Conservation (phyloP, 2,888 invertebrate genomes). For the Stenodera caucasica region DNA sequence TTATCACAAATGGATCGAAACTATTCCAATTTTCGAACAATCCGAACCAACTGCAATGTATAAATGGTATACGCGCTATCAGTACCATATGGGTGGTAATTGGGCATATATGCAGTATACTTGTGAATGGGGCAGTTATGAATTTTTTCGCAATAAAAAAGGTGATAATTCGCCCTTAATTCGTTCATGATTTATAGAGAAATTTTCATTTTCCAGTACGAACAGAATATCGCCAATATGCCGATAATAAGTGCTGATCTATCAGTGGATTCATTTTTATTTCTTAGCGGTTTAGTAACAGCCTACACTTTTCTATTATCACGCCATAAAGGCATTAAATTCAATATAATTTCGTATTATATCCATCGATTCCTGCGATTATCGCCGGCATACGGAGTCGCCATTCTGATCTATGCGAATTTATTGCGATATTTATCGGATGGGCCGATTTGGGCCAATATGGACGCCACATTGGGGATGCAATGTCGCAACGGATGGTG, state of each 20-base stretch:
- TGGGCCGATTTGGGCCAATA: slow-evolving; percentile 24
- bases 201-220: slow-evolving; percentile 48
- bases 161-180: slow-evolving; percentile 8
- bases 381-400: slow-evolving; percentile 42
- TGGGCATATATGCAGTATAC: slow-evolving; percentile 50
- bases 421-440: slow-evolving; percentile 15
- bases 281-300: slow-evolving; percentile 62
- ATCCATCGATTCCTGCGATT: slow-evolving; percentile 37
- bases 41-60: slow-evolving; percentile 45
- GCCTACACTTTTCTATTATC: slow-evolving; percentile 52
- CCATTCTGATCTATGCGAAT: slow-evolving; percentile 13
- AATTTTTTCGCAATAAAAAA: slow-evolving; percentile 6
- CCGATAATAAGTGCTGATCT: slow-evolving; percentile 54
- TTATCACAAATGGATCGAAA: slow-evolving; percentile 20
- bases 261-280: slow-evolving; percentile 66
- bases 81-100: slow-evolving; percentile 56
- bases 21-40: slow-evolving; percentile 13
- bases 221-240: slow-evolving; percentile 25
- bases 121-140: slow-evolving; percentile 8
- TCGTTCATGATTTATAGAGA: neutral
- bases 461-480: slow-evolving; percentile 7
- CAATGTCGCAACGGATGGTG: slow-evolving; percentile 21
- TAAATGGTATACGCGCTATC: slow-evolving; percentile 54
- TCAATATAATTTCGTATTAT: slow-evolving; percentile 45
- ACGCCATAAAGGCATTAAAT: slow-evolving; percentile 38